These are phyloP conservation scores for Tetheella fluctuosa DNA, from an alignment of 2,888 invertebrate species.

Conservation along the genomic window DNA sequence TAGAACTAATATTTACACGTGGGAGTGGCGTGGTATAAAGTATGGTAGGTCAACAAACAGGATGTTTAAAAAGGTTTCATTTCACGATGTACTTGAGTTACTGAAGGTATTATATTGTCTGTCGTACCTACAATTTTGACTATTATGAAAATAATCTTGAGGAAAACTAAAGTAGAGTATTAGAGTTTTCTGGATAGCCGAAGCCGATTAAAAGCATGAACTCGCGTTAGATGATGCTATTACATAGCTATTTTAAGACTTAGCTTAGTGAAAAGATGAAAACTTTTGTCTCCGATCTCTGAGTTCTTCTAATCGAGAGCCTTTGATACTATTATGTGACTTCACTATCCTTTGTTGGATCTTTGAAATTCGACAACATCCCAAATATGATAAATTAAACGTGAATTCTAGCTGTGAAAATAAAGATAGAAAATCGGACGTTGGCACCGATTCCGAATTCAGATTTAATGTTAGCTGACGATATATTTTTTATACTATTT, in stretches of 20 bases:
- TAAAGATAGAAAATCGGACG: slow-evolving; percentile 23
- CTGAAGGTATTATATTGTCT: not conserved
- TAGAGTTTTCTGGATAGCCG: too few relatives aligned
- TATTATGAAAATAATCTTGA: too few relatives aligned
- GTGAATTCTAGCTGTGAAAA: slow-evolving; percentile 14
- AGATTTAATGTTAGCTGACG: slow-evolving; percentile 1
- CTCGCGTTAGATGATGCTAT: too few relatives aligned
- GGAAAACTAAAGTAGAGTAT: too few relatives aligned
- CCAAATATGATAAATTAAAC: not conserved
- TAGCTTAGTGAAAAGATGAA: too few relatives aligned
- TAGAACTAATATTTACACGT: not conserved
- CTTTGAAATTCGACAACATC: not conserved
- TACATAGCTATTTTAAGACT: too few relatives aligned
- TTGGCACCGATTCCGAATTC: slow-evolving; percentile 13
- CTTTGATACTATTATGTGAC: too few relatives aligned
- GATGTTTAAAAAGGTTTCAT: not conserved
- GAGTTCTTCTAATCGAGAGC: not conserved
- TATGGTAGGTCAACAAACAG: not conserved
- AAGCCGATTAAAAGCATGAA: too few relatives aligned
- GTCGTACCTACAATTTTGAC: too few relatives aligned
- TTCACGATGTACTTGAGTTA: not conserved
- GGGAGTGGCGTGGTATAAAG: not conserved
- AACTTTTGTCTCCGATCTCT: too few relatives aligned
- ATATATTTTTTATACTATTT: not conserved
- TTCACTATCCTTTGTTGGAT: too few relatives aligned